A percentile compares a stretch with the other conserved stretches of the same genome.
phyloP scores from a whole-genome alignment of 2,888 invertebrate genomes.

The Neocrepidodera transversa region DNA sequence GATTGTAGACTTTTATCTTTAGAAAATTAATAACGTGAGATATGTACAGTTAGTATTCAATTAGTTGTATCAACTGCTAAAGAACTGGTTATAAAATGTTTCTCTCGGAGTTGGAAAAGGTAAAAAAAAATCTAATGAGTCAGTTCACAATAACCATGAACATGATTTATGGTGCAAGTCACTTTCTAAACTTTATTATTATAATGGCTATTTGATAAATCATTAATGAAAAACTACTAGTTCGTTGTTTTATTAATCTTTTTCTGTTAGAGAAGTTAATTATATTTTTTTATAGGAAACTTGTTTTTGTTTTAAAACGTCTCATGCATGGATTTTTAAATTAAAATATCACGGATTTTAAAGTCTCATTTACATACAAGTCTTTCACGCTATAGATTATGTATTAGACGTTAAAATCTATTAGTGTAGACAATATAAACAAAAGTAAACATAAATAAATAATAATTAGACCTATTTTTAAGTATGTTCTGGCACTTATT shows the following conservation, averaged over 20 bases:
- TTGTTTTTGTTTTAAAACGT: neutral
- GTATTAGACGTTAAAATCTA: no score
- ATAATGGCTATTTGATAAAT: constrained; percentile 23
- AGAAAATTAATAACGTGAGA: constrained; percentile 16
- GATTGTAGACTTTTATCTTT: constrained; percentile 2
- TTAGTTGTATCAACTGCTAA: constrained; percentile 26
- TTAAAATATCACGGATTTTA: no score
- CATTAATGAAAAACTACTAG: constrained; percentile 13
- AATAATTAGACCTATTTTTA: no score
- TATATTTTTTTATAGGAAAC: constrained; percentile 4
- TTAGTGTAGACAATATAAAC: no score
- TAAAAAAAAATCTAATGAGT: constrained; percentile 33
- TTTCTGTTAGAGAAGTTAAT: constrained; percentile 8
- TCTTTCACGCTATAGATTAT: no score
- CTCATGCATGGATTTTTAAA: no score
- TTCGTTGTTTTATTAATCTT: constrained; percentile 12
- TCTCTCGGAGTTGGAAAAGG: constrained; percentile 11
- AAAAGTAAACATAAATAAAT: no score
- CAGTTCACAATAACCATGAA: constrained; percentile 35
- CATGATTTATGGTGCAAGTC: constrained; percentile 33
- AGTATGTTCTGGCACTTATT: no score
- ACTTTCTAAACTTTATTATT: constrained; percentile 34
- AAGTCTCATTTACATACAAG: no score
- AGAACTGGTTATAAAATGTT: constrained; percentile 35
- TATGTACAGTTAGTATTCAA: constrained; percentile 27